A percentile compares a stretch with the other conserved stretches of the same genome.
Evolutionary conservation across 2,797 vertebrate genomes (phyloP).

Genomic region (Tokudaia muenninki): DNA sequence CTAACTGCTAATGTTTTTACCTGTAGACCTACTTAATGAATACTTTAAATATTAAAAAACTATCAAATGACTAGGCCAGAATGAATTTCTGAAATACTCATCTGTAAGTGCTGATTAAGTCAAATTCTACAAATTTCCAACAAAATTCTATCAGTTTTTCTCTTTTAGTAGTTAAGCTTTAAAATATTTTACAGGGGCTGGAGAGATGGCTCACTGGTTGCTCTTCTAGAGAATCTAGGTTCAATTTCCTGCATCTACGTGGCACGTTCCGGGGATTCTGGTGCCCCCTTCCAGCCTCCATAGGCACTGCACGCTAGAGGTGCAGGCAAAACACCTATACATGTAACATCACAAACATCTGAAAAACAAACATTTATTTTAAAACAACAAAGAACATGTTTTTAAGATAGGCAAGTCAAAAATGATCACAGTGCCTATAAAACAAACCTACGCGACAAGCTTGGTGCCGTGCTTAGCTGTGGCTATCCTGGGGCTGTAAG

Average conservation of each 20-base stretch:
- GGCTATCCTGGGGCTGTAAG: background rate
- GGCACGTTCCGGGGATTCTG: background rate
- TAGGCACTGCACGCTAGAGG: background rate
- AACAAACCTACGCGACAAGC: background rate
- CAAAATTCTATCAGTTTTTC: background rate
- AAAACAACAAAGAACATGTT: background rate
- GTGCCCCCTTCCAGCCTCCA: background rate
- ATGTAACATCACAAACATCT: background rate
- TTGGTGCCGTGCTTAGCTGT: background rate
- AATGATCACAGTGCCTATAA: background rate
- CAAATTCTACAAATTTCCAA: constrained; percentile 28
- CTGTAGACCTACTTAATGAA: constrained; percentile 7
- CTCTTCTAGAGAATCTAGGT: background rate
- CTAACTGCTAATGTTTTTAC: constrained; percentile 2
- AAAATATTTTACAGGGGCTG: background rate
- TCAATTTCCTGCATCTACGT: background rate
- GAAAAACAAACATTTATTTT: background rate
- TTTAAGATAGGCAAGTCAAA: background rate
- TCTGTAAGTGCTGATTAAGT: background rate
- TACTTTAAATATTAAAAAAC: background rate
- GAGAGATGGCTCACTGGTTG: background rate
- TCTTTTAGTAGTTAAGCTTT: background rate
- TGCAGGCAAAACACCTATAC: background rate
- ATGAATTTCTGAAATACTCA: background rate
- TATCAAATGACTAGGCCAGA: constrained; percentile 26